phyloP scores from a whole-genome alignment of 2,888 invertebrate genomes.

The Thumatha senex region DNA sequence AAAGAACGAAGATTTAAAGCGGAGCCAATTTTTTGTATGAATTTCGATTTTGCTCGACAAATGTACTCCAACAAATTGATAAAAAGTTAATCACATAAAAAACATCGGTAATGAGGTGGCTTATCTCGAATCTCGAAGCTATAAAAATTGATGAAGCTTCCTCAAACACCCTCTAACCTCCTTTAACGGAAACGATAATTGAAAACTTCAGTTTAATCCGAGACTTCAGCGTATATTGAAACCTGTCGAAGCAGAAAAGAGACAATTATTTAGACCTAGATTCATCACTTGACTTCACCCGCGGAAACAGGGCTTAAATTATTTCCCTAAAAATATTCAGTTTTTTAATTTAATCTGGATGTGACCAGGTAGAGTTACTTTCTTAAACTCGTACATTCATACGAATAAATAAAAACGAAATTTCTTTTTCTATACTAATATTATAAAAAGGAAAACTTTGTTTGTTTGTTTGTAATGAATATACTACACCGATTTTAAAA shows the following conservation, averaged over 20 bases:
- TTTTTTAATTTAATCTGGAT: no score
- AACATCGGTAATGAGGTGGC: slow-evolving; percentile 57
- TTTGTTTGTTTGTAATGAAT: no score
- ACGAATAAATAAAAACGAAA: no score
- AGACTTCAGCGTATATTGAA: slow-evolving; percentile 65
- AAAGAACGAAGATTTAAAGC: no score
- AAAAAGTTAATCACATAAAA: slow-evolving; percentile 33
- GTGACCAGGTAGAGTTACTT: no score
- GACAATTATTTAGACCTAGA: slow-evolving; percentile 37
- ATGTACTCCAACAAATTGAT: slow-evolving; percentile 31
- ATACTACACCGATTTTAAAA: no score
- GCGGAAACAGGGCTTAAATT: no score
- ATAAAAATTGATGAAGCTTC: slow-evolving; percentile 65
- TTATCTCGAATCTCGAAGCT: slow-evolving; percentile 51
- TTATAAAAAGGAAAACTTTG: no score
- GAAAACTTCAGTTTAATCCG: slow-evolving; percentile 71
- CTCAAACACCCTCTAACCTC: slow-evolving; percentile 46
- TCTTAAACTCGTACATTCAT: no score
- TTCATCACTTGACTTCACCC: no score
- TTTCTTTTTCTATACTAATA: no score
- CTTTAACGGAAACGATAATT: slow-evolving; percentile 68
- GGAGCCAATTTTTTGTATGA: not conserved
- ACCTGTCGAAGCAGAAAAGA: slow-evolving; percentile 52
- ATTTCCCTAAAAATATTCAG: no score
- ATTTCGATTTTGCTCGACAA: not conserved